Evolutionary conservation across 2,113 vertebrate genomes (phyloP), one percentile per base, ranked within the genome.

Genomic region (Hippocampus comes): DNA sequence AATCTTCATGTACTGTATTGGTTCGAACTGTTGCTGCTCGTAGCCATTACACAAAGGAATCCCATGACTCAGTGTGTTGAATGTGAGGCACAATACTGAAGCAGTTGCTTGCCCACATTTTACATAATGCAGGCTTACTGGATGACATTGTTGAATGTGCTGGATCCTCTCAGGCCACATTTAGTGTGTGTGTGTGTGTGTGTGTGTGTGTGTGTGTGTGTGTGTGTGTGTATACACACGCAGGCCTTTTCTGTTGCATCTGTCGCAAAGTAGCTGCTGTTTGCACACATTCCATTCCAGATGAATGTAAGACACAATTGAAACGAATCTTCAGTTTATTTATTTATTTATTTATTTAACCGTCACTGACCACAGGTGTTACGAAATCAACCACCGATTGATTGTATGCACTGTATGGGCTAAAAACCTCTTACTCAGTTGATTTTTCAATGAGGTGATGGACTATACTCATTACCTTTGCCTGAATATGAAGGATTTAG

Each of bases 71-170:
- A 10, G 23, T 78, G 73, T 59, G 68, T 4, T 66, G 64, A 18
- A 46, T 0, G 46, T 66, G 55, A 57, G 43, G 38, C 49, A 70
- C 38, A 41, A 55, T 41, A 65, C 23, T 9, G 25, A 43, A 30
- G 34, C 48, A n/a, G 67, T 25, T 61, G 66, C 65, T 60, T 70
- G 25, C 48, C 48, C 59, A 41, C 57, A 18, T 68, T 75, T 82
- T 38, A 76, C 43, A 49, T 53, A 67, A 73, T 64, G 63, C 56
- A 43, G 18, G 64, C n/a, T 64, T 57, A 59, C 66, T 49, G n/a
- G 63, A 30, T n/a, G 20, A 42, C 65, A 41, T 51, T 67, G 42
- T 61, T 70, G 34, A 72, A 60, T 51, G 46, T 38, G 41, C 5
- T 41, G 51, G 34, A 27, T 43, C 9, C 41, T 42, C 63, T 69